Evolutionary conservation across 1,140 invertebrate species (phyloP).

Genomic region (Anoplophora glabripennis): DNA sequence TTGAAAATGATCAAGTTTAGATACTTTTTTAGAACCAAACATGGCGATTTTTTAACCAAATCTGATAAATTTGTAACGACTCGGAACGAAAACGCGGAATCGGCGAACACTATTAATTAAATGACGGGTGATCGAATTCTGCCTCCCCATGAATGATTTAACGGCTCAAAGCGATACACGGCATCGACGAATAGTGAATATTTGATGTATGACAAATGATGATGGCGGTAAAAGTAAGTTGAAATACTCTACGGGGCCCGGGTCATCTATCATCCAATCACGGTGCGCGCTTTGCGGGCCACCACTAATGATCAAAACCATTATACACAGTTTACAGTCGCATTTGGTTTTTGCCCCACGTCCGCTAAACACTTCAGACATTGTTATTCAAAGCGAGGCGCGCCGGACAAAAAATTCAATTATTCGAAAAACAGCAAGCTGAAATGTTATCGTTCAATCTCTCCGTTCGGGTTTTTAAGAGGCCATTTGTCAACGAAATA

Average conservation of each 20-base stretch:
- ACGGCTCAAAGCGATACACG: too few relatives aligned
- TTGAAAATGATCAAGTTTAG: too few relatives aligned
- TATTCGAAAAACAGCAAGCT: not conserved
- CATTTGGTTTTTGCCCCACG: too few relatives aligned
- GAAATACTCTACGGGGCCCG: not conserved
- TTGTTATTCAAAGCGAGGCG: constrained; percentile 1
- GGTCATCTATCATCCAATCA: constrained; percentile 36
- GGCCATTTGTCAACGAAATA: constrained; percentile 4
- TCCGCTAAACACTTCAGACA: not conserved
- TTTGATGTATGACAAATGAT: constrained; percentile 5
- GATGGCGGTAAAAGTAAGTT: constrained; percentile 7
- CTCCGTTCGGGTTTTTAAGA: not conserved
- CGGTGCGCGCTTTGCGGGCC: constrained; percentile 21
- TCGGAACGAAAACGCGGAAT: too few relatives aligned
- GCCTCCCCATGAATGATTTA: too few relatives aligned
- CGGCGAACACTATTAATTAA: too few relatives aligned
- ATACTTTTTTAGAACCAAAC: too few relatives aligned
- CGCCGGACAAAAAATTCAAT: constrained; percentile 3
- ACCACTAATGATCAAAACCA: constrained; percentile 42
- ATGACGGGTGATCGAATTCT: too few relatives aligned
- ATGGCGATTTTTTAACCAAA: too few relatives aligned
- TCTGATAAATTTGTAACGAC: too few relatives aligned
- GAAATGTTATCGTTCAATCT: constrained; percentile 1
- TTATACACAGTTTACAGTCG: constrained; percentile 22
- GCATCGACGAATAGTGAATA: not conserved